phyloP scores from a whole-genome alignment of 2,113 vertebrate genomes.

The Fregetta grallaria region DNA sequence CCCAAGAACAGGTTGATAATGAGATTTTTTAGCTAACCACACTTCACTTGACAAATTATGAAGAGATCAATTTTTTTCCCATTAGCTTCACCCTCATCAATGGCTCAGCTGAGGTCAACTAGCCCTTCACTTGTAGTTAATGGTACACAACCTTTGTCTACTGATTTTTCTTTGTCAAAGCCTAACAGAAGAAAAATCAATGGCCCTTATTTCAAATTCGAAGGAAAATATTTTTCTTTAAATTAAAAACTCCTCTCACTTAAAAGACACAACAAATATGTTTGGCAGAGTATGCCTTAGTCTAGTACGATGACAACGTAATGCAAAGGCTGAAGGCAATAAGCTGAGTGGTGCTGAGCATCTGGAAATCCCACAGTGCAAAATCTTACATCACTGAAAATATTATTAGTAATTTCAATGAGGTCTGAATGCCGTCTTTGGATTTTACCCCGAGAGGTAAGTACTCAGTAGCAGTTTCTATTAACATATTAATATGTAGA shows the following conservation, averaged over 20 bases:
- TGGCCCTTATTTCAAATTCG: constrained; percentile 54
- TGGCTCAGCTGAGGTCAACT: constrained; percentile 47
- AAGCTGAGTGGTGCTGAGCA: background rate
- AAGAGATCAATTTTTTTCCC: constrained; percentile 66
- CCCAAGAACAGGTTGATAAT: constrained; percentile 36
- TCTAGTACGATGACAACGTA: background rate
- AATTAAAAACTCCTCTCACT: constrained; percentile 56
- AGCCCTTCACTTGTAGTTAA: constrained; percentile 52
- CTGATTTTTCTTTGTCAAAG: constrained; percentile 37
- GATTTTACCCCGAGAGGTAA: background rate
- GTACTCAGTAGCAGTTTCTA: background rate
- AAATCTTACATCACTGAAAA: background rate
- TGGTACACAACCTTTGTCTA: constrained; percentile 30
- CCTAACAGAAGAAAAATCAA: constrained; percentile 52
- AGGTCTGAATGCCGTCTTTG: background rate
- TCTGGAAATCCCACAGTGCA: background rate
- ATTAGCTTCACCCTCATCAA: constrained; percentile 61
- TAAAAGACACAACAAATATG: constrained; percentile 5
- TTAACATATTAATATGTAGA: background rate
- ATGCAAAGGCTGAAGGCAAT: background rate
- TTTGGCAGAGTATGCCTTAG: background rate
- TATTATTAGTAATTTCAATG: background rate
- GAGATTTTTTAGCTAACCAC: constrained; percentile 58
- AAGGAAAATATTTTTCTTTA: constrained; percentile 59
- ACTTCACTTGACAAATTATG: constrained; percentile 63